Evolutionary conservation across 2,113 vertebrate species (phyloP), one percentile per base, ranked within the genome.

Genomic region (Ptychochromis oligacanthus): DNA sequence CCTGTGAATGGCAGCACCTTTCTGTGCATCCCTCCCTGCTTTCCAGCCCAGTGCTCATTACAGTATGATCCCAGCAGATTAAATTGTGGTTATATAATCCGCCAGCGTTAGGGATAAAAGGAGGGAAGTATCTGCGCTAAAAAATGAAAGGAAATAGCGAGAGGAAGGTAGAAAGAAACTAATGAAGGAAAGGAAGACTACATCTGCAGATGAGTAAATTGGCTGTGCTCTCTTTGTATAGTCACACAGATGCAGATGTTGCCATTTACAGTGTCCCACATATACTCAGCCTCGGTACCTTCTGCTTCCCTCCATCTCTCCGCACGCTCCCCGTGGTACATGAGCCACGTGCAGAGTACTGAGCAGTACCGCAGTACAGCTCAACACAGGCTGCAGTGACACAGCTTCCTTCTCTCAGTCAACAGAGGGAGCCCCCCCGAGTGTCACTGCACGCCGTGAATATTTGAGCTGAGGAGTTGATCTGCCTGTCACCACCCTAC

Each of bases 31-130:
- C 60, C 49, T 60, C 62, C 56, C 24, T 62, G 55, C 72, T 43
- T 54, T 43, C 20, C 65, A 74, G 46, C 31, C 49, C 74, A 65
- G 54, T 60, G 70, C 78, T 87, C 59, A 79, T 87, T 91, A 89
- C 80, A 59, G 79, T 88, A 80, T 88, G 86, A 93, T 90, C 88
- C 87, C 62, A 49, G 75, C 91, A 92, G 94, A 95, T 94, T 94
- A 93, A 90, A 91, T 75, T 70, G 56, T 74, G 75, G 82, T 93
- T 93, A 93, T 77, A 86, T 93, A 93, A 94, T 87, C 79, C 64
- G 70, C 17, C 49, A 52, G 70, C 60, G 1, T 52, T 36, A 70
- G 82, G 67, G 87, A 84, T 70, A 24, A 74, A 77, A 3, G 40
- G 59, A 75, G 77, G 75, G 65, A 34, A 77, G 67, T 78, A 56